Evolutionary conservation across 64 coral and sea anemone genomes (phyloP).

Genomic region (Orbicella faveolata): DNA sequence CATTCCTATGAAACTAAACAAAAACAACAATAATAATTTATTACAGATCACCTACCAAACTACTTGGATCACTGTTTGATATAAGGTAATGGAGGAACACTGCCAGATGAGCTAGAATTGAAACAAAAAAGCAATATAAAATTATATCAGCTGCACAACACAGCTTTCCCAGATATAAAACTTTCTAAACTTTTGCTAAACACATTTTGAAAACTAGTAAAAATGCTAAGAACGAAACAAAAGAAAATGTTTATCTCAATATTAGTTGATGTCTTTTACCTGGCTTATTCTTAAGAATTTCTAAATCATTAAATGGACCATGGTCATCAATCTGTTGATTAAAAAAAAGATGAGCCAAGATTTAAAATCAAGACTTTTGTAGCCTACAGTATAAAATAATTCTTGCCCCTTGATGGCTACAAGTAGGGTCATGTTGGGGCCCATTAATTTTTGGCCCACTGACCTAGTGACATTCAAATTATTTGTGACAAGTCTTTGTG

Average conservation of each 20-base stretch:
- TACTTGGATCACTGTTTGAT: slow-evolving; percentile 99
- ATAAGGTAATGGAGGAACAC: slow-evolving; percentile 99
- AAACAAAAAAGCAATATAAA: background rate
- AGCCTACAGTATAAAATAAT: background rate
- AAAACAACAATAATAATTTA: background rate
- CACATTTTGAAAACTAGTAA: too few relatives aligned
- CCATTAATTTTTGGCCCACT: too few relatives aligned
- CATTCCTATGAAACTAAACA: background rate
- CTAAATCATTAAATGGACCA: slow-evolving; percentile 96
- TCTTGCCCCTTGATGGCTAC: background rate
- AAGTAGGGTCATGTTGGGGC: background rate
- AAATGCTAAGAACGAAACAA: background rate
- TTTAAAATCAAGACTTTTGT: background rate
- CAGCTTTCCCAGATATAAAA: too few relatives aligned
- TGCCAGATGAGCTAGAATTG: slow-evolving; percentile 81
- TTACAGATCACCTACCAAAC: slow-evolving; percentile 78
- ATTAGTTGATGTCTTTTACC: slow-evolving; percentile 45
- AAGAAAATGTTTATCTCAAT: background rate
- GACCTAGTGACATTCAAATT: too few relatives aligned
- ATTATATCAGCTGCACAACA: too few relatives aligned
- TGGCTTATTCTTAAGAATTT: slow-evolving; percentile 93
- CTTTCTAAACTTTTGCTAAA: too few relatives aligned
- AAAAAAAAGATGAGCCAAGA: background rate
- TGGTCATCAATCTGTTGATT: slow-evolving; percentile 80
- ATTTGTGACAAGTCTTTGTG: too few relatives aligned